Base-by-base conservation (phyloP, 1,140 invertebrate genomes). In the Charaxes varanes region DNA sequence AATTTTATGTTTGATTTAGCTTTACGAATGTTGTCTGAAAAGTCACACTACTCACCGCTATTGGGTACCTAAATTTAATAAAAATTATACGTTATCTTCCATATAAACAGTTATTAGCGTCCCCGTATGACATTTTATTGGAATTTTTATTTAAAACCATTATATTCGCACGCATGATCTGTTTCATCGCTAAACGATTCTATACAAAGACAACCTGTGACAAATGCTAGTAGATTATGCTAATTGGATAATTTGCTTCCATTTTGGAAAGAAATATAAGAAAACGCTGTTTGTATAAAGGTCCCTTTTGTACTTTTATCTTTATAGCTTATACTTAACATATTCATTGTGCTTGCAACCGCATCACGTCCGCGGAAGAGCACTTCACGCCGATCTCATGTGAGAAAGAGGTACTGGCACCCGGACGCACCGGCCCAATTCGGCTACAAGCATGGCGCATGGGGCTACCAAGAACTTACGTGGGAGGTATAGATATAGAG, bases 211-310 rank as follows among this genome's bases (percentile, higher is more conserved):
- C 57, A 64, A 54, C 47, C 47, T 44, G 54, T 62, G 62, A 67
- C 53, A 44, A 35, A 31, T 33, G 31, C 31, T 54, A 55, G 45
- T 47, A 31, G 58, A 55, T 71, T 76, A 77, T 76, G 72, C 62
- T 65, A 77, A 80, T 76, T 13, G 26, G 45, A 47, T 55, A 53
- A 60, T 61, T 69, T 69, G 54, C 62, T 69, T 53, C 66, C 71
- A 62, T 68, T 76, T 68, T 55, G 13, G 56, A 60, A 47, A 30
- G 50, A 13, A 55, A 62, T 62, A 58, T 57, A 64, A 58, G 47
- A n/a, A n/a, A n/a, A n/a, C n/a, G n/a, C n/a, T n/a, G n/a, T n/a
- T 31, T 31, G 43, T 35, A n/a, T 49, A 34, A 36, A 53, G 55
- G 41, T 46, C 23, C 27, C 38, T 47, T 52, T 49, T 52, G 45